A percentile compares a stretch with the other conserved stretches of the same genome.
phyloP scores from a whole-genome alignment of 2,113 vertebrate genomes.

The Xenus cinereus region DNA sequence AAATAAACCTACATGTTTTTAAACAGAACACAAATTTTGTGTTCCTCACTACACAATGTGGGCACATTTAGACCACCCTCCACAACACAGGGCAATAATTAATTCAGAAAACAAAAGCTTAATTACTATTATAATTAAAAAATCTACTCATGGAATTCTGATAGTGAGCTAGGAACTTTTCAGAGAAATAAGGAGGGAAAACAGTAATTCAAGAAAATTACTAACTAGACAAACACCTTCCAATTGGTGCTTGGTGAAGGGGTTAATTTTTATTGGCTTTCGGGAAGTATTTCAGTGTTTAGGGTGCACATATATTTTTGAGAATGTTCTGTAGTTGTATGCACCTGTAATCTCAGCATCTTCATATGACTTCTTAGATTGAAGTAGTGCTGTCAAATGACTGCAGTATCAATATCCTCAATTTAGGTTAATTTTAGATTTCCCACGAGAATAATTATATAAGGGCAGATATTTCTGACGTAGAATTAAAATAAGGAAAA shows the following conservation, averaged over 20 bases:
- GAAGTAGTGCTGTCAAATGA: neutral
- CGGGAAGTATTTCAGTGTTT: neutral
- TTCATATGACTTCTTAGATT: neutral
- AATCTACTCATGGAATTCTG: neutral
- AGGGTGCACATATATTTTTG: neutral
- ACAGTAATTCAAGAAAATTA: neutral
- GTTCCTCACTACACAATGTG: neutral
- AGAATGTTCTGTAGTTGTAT: neutral
- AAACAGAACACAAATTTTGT: neutral
- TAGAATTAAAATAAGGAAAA: neutral
- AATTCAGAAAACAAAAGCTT: neutral
- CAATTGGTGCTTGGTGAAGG: neutral
- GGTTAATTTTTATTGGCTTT: neutral
- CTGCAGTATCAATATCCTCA: neutral
- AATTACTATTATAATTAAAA: neutral
- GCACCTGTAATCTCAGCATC: neutral
- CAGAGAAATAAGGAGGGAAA: neutral
- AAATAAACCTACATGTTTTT: neutral
- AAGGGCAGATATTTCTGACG: neutral
- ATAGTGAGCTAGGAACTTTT: neutral
- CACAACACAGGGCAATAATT: neutral
- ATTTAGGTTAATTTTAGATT: conserved; percentile 11
- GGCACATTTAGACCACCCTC: neutral
- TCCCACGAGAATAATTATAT: neutral
- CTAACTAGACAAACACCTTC: neutral